Evolutionary conservation across 2,113 vertebrate genomes (phyloP).

Genomic region (Gnathonemus longibarbis): DNA sequence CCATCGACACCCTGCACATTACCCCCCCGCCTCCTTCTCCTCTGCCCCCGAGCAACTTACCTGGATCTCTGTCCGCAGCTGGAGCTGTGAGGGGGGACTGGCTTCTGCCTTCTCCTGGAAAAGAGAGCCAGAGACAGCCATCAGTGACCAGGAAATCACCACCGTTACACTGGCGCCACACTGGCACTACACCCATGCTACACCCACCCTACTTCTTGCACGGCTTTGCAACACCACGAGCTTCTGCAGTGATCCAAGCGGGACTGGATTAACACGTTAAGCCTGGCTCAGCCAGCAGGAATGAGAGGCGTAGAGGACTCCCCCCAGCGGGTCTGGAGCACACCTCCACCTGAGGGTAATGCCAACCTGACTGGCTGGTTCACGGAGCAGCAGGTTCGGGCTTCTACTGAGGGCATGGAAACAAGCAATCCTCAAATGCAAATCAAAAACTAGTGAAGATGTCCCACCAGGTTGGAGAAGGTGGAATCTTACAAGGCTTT

Average conservation of each 20-base stretch:
- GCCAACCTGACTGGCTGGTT: neutral
- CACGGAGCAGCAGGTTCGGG: neutral
- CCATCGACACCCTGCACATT: neutral
- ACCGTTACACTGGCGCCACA: neutral
- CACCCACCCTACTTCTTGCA: neutral
- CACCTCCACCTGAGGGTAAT: neutral
- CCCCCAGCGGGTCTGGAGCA: neutral
- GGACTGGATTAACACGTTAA: neutral
- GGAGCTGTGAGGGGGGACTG: slow-evolving; percentile 68
- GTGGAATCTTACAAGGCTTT: neutral
- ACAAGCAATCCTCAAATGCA: neutral
- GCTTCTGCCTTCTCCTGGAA: slow-evolving; percentile 85
- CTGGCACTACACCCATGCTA: neutral
- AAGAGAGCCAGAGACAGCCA: slow-evolving; percentile 17
- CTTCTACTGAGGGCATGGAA: neutral
- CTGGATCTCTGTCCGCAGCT: slow-evolving; percentile 86
- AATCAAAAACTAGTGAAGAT: neutral
- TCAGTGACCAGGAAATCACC: neutral
- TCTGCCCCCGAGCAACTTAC: slow-evolving; percentile 48
- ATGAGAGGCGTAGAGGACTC: neutral
- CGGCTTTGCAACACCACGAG: neutral
- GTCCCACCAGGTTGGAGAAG: neutral
- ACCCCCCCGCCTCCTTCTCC: neutral
- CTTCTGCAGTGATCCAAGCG: neutral
- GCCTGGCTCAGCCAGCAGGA: neutral